phyloP scores from a whole-genome alignment of 2,113 vertebrate genomes.

The Petrocephalus zakoni region DNA sequence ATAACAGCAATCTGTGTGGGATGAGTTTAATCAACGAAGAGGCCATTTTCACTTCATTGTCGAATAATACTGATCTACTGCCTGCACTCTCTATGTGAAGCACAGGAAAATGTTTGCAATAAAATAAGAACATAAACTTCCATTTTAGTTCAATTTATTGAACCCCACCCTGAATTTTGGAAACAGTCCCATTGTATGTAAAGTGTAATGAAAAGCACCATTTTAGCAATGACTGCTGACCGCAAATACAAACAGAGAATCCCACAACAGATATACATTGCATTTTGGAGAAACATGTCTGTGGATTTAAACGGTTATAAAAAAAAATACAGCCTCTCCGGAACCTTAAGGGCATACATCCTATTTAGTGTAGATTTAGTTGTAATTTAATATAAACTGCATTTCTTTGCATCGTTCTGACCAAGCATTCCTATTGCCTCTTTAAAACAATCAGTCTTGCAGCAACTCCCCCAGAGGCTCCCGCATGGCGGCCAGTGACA shows the following conservation, averaged over 20 bases:
- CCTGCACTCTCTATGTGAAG: background rate
- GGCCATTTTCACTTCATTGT: background rate
- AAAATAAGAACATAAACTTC: background rate
- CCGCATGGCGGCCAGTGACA: no score
- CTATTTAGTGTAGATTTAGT: background rate
- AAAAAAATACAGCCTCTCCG: background rate
- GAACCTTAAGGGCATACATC: background rate
- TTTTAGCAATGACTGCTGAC: background rate
- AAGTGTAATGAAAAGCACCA: background rate
- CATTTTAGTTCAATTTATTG: background rate
- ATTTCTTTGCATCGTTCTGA: background rate
- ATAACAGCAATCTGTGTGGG: background rate
- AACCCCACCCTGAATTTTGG: conserved; percentile 10
- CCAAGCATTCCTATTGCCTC: background rate
- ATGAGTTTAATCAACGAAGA: background rate
- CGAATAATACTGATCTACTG: background rate
- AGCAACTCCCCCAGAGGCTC: no score
- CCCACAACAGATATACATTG: background rate
- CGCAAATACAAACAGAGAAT: background rate
- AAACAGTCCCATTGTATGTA: background rate
- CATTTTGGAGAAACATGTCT: background rate
- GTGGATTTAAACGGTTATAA: background rate
- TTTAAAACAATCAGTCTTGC: background rate
- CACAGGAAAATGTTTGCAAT: background rate
- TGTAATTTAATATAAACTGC: background rate